These are phyloP conservation scores for Pristionchus exspectatus DNA, from an alignment of 2,888 invertebrate genomes.

Conservation along the genomic window DNA sequence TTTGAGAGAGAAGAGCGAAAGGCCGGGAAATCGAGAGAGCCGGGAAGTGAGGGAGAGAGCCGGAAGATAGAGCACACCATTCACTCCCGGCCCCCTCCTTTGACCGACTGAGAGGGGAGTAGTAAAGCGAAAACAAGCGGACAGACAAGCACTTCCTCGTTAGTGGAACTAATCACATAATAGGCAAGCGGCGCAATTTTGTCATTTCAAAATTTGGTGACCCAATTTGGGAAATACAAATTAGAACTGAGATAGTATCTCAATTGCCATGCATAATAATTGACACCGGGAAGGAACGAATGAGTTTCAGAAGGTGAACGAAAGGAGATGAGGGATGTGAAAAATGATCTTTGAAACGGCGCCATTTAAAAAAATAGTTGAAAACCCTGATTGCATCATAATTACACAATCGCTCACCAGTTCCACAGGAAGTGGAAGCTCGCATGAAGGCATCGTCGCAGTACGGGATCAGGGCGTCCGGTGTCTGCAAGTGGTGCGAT, in stretches of 20 bases:
- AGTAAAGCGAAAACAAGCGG: neutral
- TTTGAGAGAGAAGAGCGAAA: neutral
- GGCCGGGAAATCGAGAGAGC: too few relatives aligned
- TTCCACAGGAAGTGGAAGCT: slow-evolving; percentile 1
- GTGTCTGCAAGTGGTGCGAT: slow-evolving; percentile 13
- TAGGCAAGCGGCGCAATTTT: neutral
- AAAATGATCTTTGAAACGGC: too few relatives aligned
- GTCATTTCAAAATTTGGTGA: neutral
- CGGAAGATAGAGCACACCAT: neutral
- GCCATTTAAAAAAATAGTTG: too few relatives aligned
- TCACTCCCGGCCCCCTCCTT: neutral
- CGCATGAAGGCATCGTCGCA: slow-evolving; percentile 51
- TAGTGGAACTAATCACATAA: neutral
- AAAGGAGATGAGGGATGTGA: neutral
- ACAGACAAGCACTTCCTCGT: neutral
- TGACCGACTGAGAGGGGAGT: neutral
- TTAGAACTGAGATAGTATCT: neutral
- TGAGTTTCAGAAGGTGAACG: neutral
- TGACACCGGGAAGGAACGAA: neutral
- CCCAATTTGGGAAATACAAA: neutral
- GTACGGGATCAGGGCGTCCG: slow-evolving; percentile 39
- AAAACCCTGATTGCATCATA: neutral
- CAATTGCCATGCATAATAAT: neutral
- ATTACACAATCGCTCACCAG: slow-evolving; percentile 18
- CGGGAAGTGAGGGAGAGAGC: too few relatives aligned